Evolutionary conservation across 2,797 vertebrate genomes (phyloP), one percentile per base, ranked within the genome.

Genomic region (Argya squamiceps): DNA sequence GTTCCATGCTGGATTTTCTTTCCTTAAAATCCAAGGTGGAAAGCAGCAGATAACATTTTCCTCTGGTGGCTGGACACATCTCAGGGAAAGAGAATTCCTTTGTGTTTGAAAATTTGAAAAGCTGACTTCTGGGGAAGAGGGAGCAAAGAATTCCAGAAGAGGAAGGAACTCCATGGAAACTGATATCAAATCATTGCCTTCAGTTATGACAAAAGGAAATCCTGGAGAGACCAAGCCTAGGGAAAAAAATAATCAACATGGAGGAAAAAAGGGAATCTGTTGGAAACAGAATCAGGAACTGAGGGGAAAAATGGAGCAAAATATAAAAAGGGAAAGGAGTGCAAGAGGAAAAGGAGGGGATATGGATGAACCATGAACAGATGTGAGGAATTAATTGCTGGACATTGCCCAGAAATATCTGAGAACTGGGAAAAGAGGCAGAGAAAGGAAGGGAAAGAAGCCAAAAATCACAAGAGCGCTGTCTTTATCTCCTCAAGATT

Each of bases 341-440:
- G 23, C 32, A 58, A 63, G n/a, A 90, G 39, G n/a, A 63, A 84
- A 78, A 77, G 26, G 49, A 89, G 92, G 65, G 37, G 64, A 81
- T 10, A 9, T 2, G 41, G 85, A 84, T 10, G 92, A 88, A 78
- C n/a, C 52, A 63, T 5, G 67, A 79, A 59, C 77, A 96, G 87
- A 92, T 95, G 91, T 15, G 2, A 89, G 62, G 60, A 84, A 87
- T 92, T 63, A 94, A 95, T 91, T 64, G 77, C 75, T 96, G 92
- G 94, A 87, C 43, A 44, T 29, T 22, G 29, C 69, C 88, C 90
- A 96, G 77, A 87, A 89, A 87, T 12, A 74, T 91, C 91, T 53
- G 80, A 91, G 70, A 83, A 77, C 2, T 62, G 81, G 70, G 81
- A 79, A 79, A 92, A 90, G 77, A 89, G 41, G 49, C 77, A 92